Conservation (phyloP, 2,797 vertebrate species). For the Streptopelia turtur region DNA sequence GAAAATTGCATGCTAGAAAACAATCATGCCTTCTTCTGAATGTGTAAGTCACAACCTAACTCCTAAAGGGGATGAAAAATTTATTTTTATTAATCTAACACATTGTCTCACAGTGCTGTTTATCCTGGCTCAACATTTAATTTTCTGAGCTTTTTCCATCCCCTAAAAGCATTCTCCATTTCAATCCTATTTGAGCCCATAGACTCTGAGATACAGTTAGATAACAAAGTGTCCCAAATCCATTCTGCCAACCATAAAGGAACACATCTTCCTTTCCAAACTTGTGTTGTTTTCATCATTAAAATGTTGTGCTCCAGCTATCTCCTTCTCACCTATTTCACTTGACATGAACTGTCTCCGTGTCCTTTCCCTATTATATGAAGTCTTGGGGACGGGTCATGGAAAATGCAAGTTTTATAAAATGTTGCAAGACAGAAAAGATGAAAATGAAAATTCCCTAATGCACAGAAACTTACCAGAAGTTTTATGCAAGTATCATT, state of each 20-base stretch:
- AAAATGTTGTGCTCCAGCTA: not conserved
- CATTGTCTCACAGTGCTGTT: not conserved
- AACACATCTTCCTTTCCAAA: not conserved
- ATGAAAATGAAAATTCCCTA: constrained; percentile 14
- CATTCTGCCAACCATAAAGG: not conserved
- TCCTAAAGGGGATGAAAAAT: not conserved
- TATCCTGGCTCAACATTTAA: not conserved
- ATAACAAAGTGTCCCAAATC: not conserved
- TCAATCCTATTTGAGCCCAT: not conserved
- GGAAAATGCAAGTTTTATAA: not conserved
- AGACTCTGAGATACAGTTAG: not conserved
- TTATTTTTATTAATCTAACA: not conserved
- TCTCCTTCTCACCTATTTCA: not conserved
- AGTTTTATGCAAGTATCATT: not conserved
- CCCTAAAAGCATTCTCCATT: not conserved
- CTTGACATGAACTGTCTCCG: not conserved
- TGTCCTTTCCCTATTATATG: not conserved
- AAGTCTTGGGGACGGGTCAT: not conserved
- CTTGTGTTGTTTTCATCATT: not conserved
- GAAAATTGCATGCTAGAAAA: not conserved
- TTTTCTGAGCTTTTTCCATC: not conserved
- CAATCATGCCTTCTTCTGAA: not conserved
- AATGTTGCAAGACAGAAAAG: not conserved
- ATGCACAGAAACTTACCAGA: not conserved
- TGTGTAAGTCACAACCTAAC: not conserved